Percentiles rank a stretch among this genome's conserved stretches.
phyloP scores from a whole-genome alignment of 92 coral and sea anemone genomes.

The Virgularia gustaviana region DNA sequence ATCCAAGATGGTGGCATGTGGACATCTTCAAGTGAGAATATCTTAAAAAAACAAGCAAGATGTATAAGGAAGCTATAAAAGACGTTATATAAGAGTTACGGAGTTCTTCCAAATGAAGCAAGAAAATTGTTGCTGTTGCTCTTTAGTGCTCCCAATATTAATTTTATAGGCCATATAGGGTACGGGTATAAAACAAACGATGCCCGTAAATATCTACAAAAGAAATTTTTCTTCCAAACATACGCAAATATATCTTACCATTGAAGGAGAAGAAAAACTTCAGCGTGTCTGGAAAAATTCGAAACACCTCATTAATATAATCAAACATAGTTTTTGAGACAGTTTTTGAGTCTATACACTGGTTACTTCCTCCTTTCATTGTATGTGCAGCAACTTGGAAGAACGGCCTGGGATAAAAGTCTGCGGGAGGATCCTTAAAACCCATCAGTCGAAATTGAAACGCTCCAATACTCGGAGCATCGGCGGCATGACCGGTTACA shows the following conservation, averaged over 20 bases:
- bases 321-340: constrained; percentile 47
- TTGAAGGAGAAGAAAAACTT: constrained; percentile 55
- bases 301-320: constrained; percentile 40
- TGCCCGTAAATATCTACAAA: too few species aligned
- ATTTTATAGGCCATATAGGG: too few species aligned
- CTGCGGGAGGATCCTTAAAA: constrained; percentile 61
- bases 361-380: constrained; percentile 13
- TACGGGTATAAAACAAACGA: too few species aligned
- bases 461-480: constrained; percentile 53
- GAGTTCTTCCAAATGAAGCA: too few species aligned
- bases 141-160: too few species aligned
- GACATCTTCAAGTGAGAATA: too few species aligned
- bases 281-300: constrained; percentile 43
- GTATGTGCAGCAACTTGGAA: constrained; percentile 16
- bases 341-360: constrained; percentile 51
- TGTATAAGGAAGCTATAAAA: too few species aligned
- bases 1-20: too few species aligned
- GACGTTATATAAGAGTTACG: too few species aligned
- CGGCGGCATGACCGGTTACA: constrained; percentile 54
- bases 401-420: constrained; percentile 64
- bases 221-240: background rate
- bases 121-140: too few species aligned
- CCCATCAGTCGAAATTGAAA: constrained; percentile 56
- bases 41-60: too few species aligned
- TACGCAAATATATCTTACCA: background rate